Conservation (phyloP, 1,140 invertebrate species). For the Drosophila takahashii region DNA sequence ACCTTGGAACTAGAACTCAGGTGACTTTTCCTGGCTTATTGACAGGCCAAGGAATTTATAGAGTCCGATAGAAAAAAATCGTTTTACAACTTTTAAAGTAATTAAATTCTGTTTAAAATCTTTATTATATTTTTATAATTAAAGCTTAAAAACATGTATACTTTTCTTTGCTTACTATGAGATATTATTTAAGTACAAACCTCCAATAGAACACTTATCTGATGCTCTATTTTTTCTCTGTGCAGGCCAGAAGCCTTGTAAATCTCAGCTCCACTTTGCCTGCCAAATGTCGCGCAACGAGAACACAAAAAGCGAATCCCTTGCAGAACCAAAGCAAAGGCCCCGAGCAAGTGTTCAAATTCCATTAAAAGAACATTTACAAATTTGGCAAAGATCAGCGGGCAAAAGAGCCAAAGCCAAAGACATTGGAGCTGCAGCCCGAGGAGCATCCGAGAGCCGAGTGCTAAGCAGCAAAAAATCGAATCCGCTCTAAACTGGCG, state of each 20-base stretch:
- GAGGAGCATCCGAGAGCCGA: slow-evolving; percentile 7
- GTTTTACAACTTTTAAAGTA: no score
- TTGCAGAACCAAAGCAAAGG: slow-evolving; percentile 9
- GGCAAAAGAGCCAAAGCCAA: slow-evolving; percentile 7
- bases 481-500: slow-evolving; percentile 57
- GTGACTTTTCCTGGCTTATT: slow-evolving; percentile 8
- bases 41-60: slow-evolving; percentile 9
- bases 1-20: slow-evolving; percentile 1
- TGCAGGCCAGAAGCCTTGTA: slow-evolving; percentile 8
- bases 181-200: no score
- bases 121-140: no score
- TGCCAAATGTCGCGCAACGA: slow-evolving; percentile 39
- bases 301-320: slow-evolving; percentile 48
- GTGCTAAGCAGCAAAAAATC: slow-evolving; percentile 25
- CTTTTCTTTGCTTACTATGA: no score
- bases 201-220: background rate
- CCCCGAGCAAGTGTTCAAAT: slow-evolving; percentile 76
- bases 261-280: slow-evolving; percentile 42
- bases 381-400: slow-evolving; percentile 78
- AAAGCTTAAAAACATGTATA: no score
- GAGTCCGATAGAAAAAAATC: background rate
- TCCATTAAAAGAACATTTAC: slow-evolving; percentile 83
- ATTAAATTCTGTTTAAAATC: no score
- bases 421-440: no score
- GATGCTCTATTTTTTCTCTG: slow-evolving; percentile 14